A percentile compares a stretch with the other conserved stretches of the same genome.
Conservation (phyloP, 1,140 invertebrate species). For the Spodoptera litura region DNA sequence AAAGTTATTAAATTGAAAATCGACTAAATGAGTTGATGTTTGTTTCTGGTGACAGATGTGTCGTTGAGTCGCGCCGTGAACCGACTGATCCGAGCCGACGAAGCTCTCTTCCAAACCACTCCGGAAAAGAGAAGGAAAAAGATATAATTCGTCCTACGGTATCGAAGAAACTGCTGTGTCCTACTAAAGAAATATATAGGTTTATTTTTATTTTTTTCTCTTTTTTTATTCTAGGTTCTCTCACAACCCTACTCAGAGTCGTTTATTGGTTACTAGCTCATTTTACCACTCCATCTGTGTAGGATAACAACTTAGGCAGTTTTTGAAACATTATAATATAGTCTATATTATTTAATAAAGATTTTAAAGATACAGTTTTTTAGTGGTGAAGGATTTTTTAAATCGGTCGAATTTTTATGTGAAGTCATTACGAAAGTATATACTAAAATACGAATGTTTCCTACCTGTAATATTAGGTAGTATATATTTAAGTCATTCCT, state of each 20-base stretch:
- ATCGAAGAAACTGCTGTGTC: slow-evolving; percentile 1
- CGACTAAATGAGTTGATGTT: slow-evolving; percentile 36
- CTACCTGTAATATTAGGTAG: too few relatives aligned
- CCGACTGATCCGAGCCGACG: slow-evolving; percentile 80
- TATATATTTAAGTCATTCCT: too few relatives aligned
- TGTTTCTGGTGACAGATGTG: slow-evolving; percentile 78
- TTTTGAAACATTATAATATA: too few relatives aligned
- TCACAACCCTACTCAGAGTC: neutral
- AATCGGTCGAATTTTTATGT: too few relatives aligned
- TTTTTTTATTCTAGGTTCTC: neutral
- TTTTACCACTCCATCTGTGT: too few relatives aligned
- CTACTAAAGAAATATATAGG: slow-evolving; percentile 4
- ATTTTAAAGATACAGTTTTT: too few relatives aligned
- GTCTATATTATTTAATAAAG: too few relatives aligned
- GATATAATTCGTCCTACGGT: slow-evolving; percentile 68
- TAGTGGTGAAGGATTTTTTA: too few relatives aligned
- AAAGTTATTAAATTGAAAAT: slow-evolving; percentile 2
- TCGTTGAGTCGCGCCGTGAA: slow-evolving; percentile 81
- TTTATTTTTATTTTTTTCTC: neutral
- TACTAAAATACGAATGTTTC: too few relatives aligned
- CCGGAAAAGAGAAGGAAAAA: slow-evolving; percentile 83
- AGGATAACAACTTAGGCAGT: too few relatives aligned
- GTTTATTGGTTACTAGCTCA: too few relatives aligned
- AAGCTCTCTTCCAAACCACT: slow-evolving; percentile 75
- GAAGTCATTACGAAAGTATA: too few relatives aligned